Base-by-base conservation (phyloP, 1,140 invertebrate species). In the Halesus radiatus region DNA sequence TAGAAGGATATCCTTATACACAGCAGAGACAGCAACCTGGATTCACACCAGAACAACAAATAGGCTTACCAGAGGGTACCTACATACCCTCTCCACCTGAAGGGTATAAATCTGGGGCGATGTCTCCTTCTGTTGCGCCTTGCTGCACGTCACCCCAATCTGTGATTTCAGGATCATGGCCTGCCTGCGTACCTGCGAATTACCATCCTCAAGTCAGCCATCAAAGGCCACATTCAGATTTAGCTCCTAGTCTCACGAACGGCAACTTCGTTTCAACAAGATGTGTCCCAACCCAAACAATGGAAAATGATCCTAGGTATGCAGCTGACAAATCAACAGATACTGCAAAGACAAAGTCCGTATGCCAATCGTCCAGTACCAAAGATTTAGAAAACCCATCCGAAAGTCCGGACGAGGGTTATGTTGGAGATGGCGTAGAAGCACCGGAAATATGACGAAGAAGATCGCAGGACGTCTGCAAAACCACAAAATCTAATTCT, bases 321-420 rank as follows among this genome's bases (percentile, higher is more conserved):
- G 88, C 80, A 85, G 85, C 64, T 85, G 87, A 68, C 86, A 89
- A 83, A 86, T 81, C 79, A 84, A 85, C 70, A 84, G 89, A 84
- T 20, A 56, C 66, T 58, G 3, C 78, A 13, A 84, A 84, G 37
- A 32, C 76, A 56, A 90, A 90, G 77, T 86, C 88, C 62, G 81
- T 87, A 66, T 86, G 87, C 16, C 87, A 88, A 85, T 86, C 87
- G 76, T 88, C 87, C 37, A 88, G 88, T 76, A 87, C 87, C 64
- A 89, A 88, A 85, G 90, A 87, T 84, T 87, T 88, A 78, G 93
- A 92, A 78, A 91, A 92, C n/a, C 90, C 94, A 81, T 93, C 94
- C 3, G 95, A 96, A 84, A 96, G 95, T 86, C 95, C 95, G 5
- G 95, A 97, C 86, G 95, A 97, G 86, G 95, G 95, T 1, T 97